Conservation (phyloP, 2,888 invertebrate species). For the Oegoconia quadripuncta region DNA sequence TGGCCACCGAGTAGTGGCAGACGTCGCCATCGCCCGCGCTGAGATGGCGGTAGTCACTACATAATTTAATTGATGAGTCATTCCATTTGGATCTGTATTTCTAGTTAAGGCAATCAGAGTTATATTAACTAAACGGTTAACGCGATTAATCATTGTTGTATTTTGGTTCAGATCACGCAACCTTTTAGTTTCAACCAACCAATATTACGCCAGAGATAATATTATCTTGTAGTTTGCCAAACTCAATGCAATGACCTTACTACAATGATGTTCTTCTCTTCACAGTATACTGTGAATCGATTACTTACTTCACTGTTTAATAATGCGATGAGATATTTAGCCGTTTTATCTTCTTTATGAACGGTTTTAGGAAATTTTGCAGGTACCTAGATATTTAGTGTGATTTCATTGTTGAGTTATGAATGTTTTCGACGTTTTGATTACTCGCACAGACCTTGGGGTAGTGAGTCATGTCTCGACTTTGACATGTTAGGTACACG, state of each 20-base stretch:
- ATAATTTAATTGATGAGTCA: conserved; percentile 68
- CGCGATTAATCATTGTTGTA: conserved; percentile 47
- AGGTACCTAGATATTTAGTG: too few relatives aligned
- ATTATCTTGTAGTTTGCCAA: too few relatives aligned
- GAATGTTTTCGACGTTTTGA: conserved; percentile 2
- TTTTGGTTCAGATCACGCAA: conserved; percentile 28
- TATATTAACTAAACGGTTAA: conserved; percentile 29
- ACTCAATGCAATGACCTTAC: too few relatives aligned
- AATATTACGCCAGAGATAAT: too few relatives aligned
- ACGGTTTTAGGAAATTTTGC: neutral
- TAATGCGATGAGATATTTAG: too few relatives aligned
- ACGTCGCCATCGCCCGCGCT: conserved; percentile 11
- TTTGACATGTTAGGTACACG: conserved; percentile 31
- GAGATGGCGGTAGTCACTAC: conserved; percentile 36
- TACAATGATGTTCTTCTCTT: too few relatives aligned
- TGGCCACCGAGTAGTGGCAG: neutral
- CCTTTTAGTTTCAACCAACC: too few relatives aligned
- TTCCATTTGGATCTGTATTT: conserved; percentile 55
- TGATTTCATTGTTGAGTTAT: too few relatives aligned
- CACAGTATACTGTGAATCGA: too few relatives aligned
- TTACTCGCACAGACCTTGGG: conserved; percentile 27
- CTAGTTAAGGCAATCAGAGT: conserved; percentile 60
- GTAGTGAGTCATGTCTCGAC: conserved; percentile 39
- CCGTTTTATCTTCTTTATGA: too few relatives aligned
- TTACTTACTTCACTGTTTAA: too few relatives aligned